Base-by-base conservation (phyloP, 2,113 vertebrate genomes). In the Chitala chitala region DNA sequence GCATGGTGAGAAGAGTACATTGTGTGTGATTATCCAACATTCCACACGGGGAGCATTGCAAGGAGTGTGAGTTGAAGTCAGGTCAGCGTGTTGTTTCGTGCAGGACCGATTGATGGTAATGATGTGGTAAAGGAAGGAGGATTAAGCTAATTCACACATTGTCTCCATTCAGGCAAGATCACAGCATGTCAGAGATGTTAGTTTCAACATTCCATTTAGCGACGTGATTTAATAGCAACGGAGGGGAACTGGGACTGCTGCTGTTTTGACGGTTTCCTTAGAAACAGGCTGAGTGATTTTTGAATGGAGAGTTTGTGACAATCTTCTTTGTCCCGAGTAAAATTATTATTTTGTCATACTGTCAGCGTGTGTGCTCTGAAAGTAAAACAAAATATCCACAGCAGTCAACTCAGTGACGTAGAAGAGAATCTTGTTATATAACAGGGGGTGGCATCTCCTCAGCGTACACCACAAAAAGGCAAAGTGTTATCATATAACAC, bases 141-240 rank as follows among this genome's bases (percentile, higher is more conserved):
- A 48, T 36, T 4, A 54, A 33, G 61, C 40, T 65, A 59, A 71
- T 74, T 74, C 42, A 51, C 69, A 65, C 22, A 46, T 58, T 46
- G 70, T 72, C 70, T 42, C 53, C 54, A 15, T 59, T 44, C 70
- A 72, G 24, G 38, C 12, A 46, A 71, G 55, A 75, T 76, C 44
- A 46, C 48, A 69, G 56, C 48, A 42, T 77, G 58, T 46, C 50
- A 59, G 69, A 7, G 17, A 33, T 55, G 46, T 80, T 73, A 74
- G 79, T 85, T 84, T 75, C 86, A 89, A 86, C 82, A 80, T 84
- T 79, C 83, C 74, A 88, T 87, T 90, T 85, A 79, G 73, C 48
- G 77, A 75, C 22, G 56, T 42, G 66, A 83, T 75, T n/a, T 82
- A 79, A 36, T 75, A 78, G 77, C 75, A 72, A 76, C 48, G 22